Evolutionary conservation across 2,888 invertebrate species (phyloP).

Genomic region (Dryocosmus kuriphilus): DNA sequence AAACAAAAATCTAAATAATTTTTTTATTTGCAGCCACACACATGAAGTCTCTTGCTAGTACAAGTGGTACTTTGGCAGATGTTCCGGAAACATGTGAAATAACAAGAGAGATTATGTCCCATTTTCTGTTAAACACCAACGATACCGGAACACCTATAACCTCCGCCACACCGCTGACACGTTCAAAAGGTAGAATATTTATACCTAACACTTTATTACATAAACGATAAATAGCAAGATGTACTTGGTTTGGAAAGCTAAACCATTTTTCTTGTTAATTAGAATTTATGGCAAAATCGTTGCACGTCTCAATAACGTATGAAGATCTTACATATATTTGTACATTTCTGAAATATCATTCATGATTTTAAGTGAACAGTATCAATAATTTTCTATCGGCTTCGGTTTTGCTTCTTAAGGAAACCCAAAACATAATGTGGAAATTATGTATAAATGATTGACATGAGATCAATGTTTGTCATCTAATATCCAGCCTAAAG

Average conservation of each 20-base stretch:
- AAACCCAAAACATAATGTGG: not conserved
- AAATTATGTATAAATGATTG: not conserved
- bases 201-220: constrained; percentile 51
- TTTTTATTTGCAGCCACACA: constrained; percentile 50
- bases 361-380: not conserved
- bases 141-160: constrained; percentile 58
- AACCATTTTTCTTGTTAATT: not conserved
- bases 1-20: not conserved
- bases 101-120: constrained; percentile 62
- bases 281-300: constrained; percentile 10
- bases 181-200: constrained; percentile 72
- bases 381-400: not conserved
- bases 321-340: not conserved
- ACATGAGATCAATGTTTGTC: too few species aligned
- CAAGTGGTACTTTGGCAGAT: constrained; percentile 59
- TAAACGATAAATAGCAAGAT: constrained; percentile 27
- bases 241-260: constrained; percentile 18
- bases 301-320: constrained; percentile 6
- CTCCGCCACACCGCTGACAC: constrained; percentile 57
- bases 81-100: constrained; percentile 64
- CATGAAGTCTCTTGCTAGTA: constrained; percentile 53
- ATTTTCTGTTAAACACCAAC: constrained; percentile 67
- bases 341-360: constrained; percentile 9
- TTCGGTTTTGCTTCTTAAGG: not conserved
- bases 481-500: not conserved